Evolutionary conservation across 2,888 invertebrate species (phyloP).

Genomic region (Operophtera brumata): DNA sequence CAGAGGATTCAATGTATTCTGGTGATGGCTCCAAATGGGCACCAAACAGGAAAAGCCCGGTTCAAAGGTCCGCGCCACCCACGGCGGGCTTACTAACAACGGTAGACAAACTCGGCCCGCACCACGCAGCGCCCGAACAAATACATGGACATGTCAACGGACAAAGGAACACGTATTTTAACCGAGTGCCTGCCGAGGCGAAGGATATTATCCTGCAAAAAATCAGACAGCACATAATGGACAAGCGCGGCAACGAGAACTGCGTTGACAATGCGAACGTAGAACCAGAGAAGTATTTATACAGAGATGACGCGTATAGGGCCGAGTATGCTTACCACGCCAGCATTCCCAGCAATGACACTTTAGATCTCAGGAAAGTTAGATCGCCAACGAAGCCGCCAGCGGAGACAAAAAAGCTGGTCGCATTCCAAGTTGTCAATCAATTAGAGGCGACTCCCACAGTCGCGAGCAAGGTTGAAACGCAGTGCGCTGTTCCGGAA

Average conservation of each 20-base stretch:
- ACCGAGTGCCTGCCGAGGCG: constrained; percentile 70
- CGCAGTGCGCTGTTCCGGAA: constrained; percentile 62
- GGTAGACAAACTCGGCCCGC: constrained; percentile 64
- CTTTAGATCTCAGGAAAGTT: constrained; percentile 70
- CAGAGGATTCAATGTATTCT: constrained; percentile 68
- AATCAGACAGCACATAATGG: constrained; percentile 78
- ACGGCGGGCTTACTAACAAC: constrained; percentile 75
- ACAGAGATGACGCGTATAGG: constrained; percentile 61
- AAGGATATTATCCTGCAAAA: constrained; percentile 77
- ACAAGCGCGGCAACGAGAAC: constrained; percentile 68
- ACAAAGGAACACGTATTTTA: constrained; percentile 62
- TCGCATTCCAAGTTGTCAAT: constrained; percentile 42
- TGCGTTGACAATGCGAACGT: constrained; percentile 50
- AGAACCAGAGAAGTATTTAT: constrained; percentile 59
- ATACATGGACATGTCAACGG: constrained; percentile 46
- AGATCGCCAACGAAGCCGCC: constrained; percentile 63
- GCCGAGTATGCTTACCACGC: constrained; percentile 54
- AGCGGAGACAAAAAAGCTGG: constrained; percentile 47
- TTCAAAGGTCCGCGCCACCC: constrained; percentile 39
- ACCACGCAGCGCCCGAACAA: constrained; percentile 50
- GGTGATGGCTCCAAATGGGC: constrained; percentile 60
- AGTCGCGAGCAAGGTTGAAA: constrained; percentile 58
- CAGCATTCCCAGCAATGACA: constrained; percentile 54
- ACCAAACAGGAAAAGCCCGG: constrained; percentile 45
- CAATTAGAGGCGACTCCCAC: constrained; percentile 51